phyloP scores from a whole-genome alignment of 1,140 invertebrate species.

The Eurytemora carolleeae region DNA sequence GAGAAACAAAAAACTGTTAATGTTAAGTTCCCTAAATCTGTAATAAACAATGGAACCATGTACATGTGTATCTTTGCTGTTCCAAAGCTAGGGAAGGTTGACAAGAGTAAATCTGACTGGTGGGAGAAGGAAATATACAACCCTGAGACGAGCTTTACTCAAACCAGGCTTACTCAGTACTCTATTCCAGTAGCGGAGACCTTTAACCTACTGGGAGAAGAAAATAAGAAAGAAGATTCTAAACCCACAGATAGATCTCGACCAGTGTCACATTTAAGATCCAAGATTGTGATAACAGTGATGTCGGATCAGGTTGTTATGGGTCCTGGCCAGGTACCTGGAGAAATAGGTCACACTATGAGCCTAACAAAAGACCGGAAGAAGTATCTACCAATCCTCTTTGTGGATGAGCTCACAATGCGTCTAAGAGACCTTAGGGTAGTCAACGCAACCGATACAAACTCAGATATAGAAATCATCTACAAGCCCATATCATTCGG shows the following conservation, averaged over 20 bases:
- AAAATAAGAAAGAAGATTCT: conserved; percentile 19
- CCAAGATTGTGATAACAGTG: conserved; percentile 37
- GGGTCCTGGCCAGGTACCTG: conserved; percentile 35
- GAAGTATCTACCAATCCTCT: conserved; percentile 54
- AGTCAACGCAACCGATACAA: conserved; percentile 20
- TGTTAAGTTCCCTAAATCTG: conserved; percentile 29
- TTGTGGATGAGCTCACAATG: conserved; percentile 57
- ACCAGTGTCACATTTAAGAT: conserved; percentile 39
- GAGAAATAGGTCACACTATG: conserved; percentile 34
- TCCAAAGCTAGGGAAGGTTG: conserved; percentile 17
- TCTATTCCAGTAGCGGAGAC: conserved; percentile 45
- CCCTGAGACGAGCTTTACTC: conserved; percentile 31
- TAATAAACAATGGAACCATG: conserved; percentile 48
- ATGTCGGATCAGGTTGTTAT: conserved; percentile 41
- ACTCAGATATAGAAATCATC: conserved; percentile 25
- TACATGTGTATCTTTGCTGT: conserved; percentile 33
- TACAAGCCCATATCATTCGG: conserved; percentile 32
- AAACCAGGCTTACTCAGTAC: conserved; percentile 42
- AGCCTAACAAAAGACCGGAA: conserved; percentile 3
- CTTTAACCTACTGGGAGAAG: conserved; percentile 47
- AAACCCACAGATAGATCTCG: conserved; percentile 16
- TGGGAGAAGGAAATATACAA: conserved; percentile 27
- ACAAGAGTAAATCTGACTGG: conserved; percentile 25
- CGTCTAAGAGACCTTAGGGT: conserved; percentile 47
- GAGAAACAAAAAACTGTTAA: conserved; percentile 40